These are phyloP conservation scores for Lepidurus couesii DNA, from an alignment of 1,140 invertebrate genomes.

Conservation along the genomic window DNA sequence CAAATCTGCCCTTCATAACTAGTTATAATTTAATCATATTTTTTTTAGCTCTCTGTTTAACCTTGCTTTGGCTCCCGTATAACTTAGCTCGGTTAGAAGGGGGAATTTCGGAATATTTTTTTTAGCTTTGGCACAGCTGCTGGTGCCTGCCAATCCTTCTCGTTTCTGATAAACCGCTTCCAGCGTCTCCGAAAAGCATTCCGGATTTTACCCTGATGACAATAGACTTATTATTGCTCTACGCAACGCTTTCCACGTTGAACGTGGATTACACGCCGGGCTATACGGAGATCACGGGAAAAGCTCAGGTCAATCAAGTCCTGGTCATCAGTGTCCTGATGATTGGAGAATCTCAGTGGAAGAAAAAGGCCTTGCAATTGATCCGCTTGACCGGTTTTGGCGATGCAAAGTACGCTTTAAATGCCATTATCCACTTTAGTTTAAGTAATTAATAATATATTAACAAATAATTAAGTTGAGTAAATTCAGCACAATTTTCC, in stretches of 20 bases:
- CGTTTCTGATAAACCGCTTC: not conserved
- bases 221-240: not conserved
- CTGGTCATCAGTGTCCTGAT: not conserved
- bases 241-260: not conserved
- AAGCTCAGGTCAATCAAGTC: not conserved
- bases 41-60: no score
- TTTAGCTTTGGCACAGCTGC: not conserved
- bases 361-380: not conserved
- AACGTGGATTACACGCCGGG: not conserved
- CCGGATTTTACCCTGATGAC: not conserved
- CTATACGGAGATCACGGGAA: not conserved
- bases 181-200: not conserved
- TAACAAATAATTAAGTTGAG: no score
- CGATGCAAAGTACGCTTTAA: not conserved
- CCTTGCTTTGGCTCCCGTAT: no score
- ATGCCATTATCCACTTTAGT: no score
- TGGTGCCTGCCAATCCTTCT: not conserved
- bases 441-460: no score
- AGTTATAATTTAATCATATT: no score
- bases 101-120: no score
- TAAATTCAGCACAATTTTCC: no score
- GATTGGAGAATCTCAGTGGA: not conserved
- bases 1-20: no score
- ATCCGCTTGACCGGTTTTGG: not conserved
- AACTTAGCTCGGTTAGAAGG: no score